Conservation (phyloP, 2,888 invertebrate species). For the Portevinia maculata region DNA sequence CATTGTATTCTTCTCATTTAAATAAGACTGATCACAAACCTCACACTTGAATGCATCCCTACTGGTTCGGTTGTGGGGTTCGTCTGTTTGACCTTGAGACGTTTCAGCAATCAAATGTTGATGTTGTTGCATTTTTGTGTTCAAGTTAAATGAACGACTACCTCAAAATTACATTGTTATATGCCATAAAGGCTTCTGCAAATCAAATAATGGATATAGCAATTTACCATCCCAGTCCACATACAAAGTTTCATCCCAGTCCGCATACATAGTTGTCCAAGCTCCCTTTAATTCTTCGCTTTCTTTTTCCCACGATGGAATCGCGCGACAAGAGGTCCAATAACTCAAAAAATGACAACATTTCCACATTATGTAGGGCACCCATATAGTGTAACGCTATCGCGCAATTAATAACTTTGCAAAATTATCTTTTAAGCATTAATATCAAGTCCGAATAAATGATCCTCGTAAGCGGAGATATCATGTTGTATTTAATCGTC, state of each 20-base stretch:
- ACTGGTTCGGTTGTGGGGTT: no score
- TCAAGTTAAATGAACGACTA: no score
- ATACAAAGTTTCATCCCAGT: background rate
- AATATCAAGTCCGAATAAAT: slow-evolving; percentile 35
- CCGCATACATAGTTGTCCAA: background rate
- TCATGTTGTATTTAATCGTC: slow-evolving; percentile 68
- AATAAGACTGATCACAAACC: no score
- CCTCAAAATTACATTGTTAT: no score
- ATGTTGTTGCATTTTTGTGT: no score
- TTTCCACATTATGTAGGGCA: slow-evolving; percentile 46
- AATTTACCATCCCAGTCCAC: background rate
- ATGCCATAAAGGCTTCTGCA: no score
- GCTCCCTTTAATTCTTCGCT: background rate
- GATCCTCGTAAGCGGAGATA: slow-evolving; percentile 30
- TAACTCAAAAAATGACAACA: slow-evolving; percentile 35
- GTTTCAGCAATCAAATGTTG: no score
- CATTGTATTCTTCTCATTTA: no score
- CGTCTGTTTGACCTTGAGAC: no score
- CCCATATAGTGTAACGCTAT: slow-evolving; percentile 38
- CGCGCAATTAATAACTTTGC: slow-evolving; percentile 66
- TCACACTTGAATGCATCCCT: no score
- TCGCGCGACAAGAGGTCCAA: background rate
- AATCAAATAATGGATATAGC: no score
- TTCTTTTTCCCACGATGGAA: slow-evolving; percentile 19
- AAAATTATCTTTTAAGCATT: slow-evolving; percentile 65